Evolutionary conservation across 2,797 vertebrate genomes (phyloP), one percentile per base, ranked within the genome.

Genomic region (Enteromius treurensis): DNA sequence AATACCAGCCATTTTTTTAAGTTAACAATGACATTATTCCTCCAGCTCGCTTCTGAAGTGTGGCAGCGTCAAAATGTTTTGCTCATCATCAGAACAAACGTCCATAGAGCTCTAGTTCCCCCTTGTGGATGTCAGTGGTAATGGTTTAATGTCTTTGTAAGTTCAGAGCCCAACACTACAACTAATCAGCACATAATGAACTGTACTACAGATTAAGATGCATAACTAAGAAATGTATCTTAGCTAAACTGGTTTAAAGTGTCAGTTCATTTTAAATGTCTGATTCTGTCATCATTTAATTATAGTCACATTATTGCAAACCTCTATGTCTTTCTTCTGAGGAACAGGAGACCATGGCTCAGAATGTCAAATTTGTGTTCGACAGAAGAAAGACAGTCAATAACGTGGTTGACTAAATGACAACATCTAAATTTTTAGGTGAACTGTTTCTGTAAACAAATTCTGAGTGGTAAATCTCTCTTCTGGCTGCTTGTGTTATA

Each of bases 21-120:
- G 89, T 90, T 92, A 93, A 89, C 90, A 86, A 86, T 93, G 89
- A 88, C 91, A 82, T 81, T 89, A 89, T 91, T 87, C 71, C 73
- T 90, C 88, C 87, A 29, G 26, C 62, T 69, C 19, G 82, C 82
- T 84, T 67, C 79, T 85, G 80, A 60, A 83, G 77, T 78, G 86
- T 90, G 86, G 75, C 88, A 42, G 75, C 81, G 47, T 64, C 3
- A 0, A 58, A 69, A 84, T 82, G 85, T 69, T 51, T 82, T 47
- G 74, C 81, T 23, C 29, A 1, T 69, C 37, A 49, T 40, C 62
- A 21, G 51, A 53, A 65, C 69, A 10, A 55, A 3, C 67, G 34
- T 67, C n/a, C 73, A 77, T 67, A 17, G 93, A 78, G 82, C 77
- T 90, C 45, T 58, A 89, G 70, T 89, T 91, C 91, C 89, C 90